phyloP scores from a whole-genome alignment of 2,888 invertebrate genomes.

The Phortica magna region DNA sequence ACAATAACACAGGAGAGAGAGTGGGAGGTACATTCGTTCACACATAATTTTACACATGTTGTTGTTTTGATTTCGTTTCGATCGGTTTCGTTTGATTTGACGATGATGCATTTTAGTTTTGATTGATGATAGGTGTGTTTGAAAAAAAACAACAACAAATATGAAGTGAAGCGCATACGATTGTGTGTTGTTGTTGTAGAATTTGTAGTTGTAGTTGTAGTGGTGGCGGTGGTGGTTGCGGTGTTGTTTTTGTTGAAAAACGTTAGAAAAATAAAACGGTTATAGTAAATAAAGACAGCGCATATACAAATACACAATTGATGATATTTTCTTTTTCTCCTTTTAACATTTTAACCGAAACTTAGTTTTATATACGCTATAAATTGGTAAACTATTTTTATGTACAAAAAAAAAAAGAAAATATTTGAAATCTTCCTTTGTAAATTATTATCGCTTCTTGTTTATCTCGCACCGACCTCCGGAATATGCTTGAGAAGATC shows the following conservation, averaged over 20 bases:
- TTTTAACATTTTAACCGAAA: not conserved
- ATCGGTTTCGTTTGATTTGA: slow-evolving; percentile 7
- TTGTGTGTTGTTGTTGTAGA: slow-evolving; percentile 43
- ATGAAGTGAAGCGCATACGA: slow-evolving; percentile 20
- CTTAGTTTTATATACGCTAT: not conserved
- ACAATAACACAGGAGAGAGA: not conserved
- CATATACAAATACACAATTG: slow-evolving; percentile 7
- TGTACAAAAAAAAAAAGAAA: slow-evolving; percentile 31
- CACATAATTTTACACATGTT: slow-evolving; percentile 17
- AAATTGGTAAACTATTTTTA: slow-evolving; percentile 43
- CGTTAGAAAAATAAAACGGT: slow-evolving; percentile 28
- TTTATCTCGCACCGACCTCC: slow-evolving; percentile 73
- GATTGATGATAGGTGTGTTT: slow-evolving; percentile 48
- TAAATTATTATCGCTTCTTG: slow-evolving; percentile 37
- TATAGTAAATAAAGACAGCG: slow-evolving; percentile 23
- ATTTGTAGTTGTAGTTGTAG: not conserved
- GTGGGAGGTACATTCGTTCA: slow-evolving; percentile 4
- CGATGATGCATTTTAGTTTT: slow-evolving; percentile 34
- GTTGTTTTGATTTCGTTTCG: not conserved
- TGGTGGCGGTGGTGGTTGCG: slow-evolving; percentile 5
- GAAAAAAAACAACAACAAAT: slow-evolving; percentile 39
- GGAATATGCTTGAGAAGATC: slow-evolving; percentile 78
- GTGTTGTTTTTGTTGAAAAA: slow-evolving; percentile 19
- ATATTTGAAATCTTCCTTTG: slow-evolving; percentile 28
- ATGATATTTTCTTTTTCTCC: not conserved